Evolutionary conservation across 2,797 vertebrate species (phyloP).

Genomic region (Bucorvus abyssinicus): DNA sequence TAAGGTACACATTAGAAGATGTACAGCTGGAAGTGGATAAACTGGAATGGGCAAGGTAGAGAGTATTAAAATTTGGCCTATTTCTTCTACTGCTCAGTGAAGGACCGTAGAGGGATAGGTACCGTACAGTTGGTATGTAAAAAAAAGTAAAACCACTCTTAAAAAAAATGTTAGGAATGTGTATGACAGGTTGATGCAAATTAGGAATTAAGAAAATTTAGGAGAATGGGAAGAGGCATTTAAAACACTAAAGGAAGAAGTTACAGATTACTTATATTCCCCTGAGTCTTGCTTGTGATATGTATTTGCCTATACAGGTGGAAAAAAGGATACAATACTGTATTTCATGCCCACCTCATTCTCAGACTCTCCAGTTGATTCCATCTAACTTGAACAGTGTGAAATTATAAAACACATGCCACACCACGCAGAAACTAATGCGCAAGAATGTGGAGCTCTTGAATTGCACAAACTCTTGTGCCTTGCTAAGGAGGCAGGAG

Average conservation of each 20-base stretch:
- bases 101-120: not conserved
- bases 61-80: slow-evolving; percentile 59
- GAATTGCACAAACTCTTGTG: not conserved
- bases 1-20: slow-evolving; percentile 25
- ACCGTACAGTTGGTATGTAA: not conserved
- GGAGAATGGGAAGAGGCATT: not conserved
- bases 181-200: not conserved
- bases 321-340: not conserved
- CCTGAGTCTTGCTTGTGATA: not conserved
- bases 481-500: not conserved
- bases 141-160: not conserved
- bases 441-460: not conserved
- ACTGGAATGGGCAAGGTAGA: slow-evolving; percentile 49
- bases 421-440: not conserved
- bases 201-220: not conserved
- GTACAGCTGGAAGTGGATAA: slow-evolving; percentile 26
- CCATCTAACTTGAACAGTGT: not conserved
- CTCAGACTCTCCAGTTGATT: not conserved
- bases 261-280: not conserved
- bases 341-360: not conserved
- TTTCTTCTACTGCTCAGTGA: slow-evolving; percentile 5
- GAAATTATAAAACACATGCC: not conserved
- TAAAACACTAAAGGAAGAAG: not conserved
- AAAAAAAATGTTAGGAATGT: not conserved
- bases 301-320: not conserved